phyloP scores from a whole-genome alignment of 2,797 vertebrate genomes.

The Chromobotia macracanthus region DNA sequence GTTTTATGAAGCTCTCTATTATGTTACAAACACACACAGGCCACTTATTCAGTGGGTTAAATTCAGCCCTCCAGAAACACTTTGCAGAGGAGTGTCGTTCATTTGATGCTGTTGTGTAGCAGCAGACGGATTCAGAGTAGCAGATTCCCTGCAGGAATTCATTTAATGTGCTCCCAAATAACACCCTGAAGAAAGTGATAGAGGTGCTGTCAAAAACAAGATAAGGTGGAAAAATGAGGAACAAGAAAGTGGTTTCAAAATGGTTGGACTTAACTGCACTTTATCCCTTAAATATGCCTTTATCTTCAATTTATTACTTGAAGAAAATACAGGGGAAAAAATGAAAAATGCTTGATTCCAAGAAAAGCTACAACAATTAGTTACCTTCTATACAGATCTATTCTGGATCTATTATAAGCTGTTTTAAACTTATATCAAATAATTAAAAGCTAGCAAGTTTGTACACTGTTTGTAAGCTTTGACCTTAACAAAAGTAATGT shows the following conservation, averaged over 20 bases:
- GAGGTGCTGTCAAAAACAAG: conserved; percentile 63
- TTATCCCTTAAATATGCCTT: not conserved
- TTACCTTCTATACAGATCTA: too few relatives aligned
- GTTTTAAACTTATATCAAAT: too few relatives aligned
- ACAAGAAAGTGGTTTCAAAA: conserved; percentile 67
- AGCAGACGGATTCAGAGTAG: conserved; percentile 72
- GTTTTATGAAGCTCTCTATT: not conserved
- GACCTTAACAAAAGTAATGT: too few relatives aligned
- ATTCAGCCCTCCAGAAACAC: conserved; percentile 59
- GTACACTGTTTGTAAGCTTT: too few relatives aligned
- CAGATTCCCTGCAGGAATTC: conserved; percentile 75
- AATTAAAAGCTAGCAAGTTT: too few relatives aligned
- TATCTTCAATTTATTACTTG: not conserved
- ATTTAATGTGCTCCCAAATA: conserved; percentile 77
- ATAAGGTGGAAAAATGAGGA: conserved; percentile 44
- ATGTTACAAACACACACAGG: conserved; percentile 36
- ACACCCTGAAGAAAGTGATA: conserved; percentile 73
- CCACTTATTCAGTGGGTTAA: conserved; percentile 27
- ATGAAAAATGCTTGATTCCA: not conserved
- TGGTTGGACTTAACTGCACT: not conserved
- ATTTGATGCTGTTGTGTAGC: conserved; percentile 63
- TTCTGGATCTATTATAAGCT: too few relatives aligned
- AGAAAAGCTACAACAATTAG: not conserved
- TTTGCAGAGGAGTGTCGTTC: conserved; percentile 67
- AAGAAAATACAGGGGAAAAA: not conserved